These are phyloP conservation scores for Diadema setosum DNA, from an alignment of 35 echinoderm and acorn worm species.

Conservation along the genomic window DNA sequence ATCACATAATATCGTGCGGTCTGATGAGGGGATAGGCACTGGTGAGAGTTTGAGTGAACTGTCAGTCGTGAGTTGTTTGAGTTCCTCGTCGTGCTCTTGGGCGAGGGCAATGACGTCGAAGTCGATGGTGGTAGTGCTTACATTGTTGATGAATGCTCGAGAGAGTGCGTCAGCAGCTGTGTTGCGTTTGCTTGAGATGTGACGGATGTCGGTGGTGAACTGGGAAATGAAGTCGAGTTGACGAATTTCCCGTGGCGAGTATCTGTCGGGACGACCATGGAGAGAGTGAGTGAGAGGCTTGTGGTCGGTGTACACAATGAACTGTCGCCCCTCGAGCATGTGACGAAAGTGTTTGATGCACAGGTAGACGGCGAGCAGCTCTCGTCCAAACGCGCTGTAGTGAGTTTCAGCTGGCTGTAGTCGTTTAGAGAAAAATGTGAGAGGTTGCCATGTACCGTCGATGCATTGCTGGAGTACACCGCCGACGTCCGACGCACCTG, in stretches of 20 bases:
- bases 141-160: too few relatives aligned
- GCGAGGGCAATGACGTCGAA: too few relatives aligned
- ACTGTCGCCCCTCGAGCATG: neutral
- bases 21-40: too few relatives aligned
- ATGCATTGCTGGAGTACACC: too few relatives aligned
- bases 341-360: conserved; percentile 12
- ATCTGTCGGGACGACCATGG: neutral
- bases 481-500: too few relatives aligned
- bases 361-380: conserved; percentile 24
- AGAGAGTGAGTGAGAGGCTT: conserved; percentile 26
- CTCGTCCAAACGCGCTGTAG: conserved; percentile 49
- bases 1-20: conserved; percentile 31
- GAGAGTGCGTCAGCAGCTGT: conserved; percentile 7
- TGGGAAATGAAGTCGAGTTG: conserved; percentile 16
- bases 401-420: conserved; percentile 25
- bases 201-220: neutral
- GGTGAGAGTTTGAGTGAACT: too few relatives aligned
- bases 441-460: conserved; percentile 18
- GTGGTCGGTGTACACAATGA: neutral
- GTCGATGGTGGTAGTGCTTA: too few relatives aligned
- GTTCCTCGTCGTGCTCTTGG: too few relatives aligned
- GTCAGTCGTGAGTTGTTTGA: too few relatives aligned
- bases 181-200: too few relatives aligned
- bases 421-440: conserved; percentile 49
- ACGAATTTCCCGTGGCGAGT: conserved; percentile 26